Evolutionary conservation across 2,113 vertebrate species (phyloP).

Genomic region (Ursus arctos): DNA sequence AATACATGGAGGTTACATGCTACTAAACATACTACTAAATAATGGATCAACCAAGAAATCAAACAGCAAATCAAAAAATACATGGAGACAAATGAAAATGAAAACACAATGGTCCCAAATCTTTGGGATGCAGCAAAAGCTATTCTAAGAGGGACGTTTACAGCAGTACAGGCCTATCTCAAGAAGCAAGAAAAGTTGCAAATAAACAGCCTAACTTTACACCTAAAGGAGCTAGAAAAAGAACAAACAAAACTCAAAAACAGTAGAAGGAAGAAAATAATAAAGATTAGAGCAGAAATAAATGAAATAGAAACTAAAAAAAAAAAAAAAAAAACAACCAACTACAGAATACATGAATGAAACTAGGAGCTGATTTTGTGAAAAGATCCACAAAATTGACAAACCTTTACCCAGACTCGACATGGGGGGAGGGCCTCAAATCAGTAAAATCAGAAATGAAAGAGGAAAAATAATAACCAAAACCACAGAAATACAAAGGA

Average conservation of each 20-base stretch:
- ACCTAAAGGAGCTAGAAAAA: background rate
- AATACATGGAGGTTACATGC: background rate
- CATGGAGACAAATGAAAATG: background rate
- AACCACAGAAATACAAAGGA: background rate
- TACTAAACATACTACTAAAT: background rate
- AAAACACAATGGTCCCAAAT: background rate
- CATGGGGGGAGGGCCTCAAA: background rate
- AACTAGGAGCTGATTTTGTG: background rate
- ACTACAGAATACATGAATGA: background rate
- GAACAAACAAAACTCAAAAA: background rate
- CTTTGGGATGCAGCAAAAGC: background rate
- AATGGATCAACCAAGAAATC: background rate
- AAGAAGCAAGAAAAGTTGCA: background rate
- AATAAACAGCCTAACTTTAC: background rate
- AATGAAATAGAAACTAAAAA: background rate
- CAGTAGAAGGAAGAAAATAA: background rate
- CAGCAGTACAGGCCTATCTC: background rate
- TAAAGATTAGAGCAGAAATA: background rate
- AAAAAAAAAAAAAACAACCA: background rate
- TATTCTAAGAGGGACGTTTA: background rate
- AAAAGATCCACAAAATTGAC: background rate
- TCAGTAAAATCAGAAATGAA: background rate
- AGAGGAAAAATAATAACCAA: background rate
- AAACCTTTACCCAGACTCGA: background rate
- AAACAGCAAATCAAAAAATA: background rate